phyloP scores from a whole-genome alignment of 2,113 vertebrate species.

The Alouatta palliata region DNA sequence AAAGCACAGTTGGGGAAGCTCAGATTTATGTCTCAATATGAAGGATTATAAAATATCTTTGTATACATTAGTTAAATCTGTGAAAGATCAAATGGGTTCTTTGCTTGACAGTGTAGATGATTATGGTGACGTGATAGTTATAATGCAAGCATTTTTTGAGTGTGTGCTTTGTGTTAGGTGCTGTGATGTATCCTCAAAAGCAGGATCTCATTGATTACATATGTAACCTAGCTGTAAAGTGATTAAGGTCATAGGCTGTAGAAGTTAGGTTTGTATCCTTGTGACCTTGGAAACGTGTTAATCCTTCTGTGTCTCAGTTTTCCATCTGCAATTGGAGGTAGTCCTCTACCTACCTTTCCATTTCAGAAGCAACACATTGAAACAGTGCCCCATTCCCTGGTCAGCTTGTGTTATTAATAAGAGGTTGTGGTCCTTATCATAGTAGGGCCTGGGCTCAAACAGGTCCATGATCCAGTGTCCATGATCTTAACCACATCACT shows the following conservation, averaged over 20 bases:
- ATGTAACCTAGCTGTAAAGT: not conserved
- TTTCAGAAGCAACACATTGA: not conserved
- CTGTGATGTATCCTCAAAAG: not conserved
- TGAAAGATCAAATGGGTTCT: not conserved
- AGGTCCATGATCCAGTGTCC: not conserved
- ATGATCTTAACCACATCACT: not conserved
- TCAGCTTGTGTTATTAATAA: not conserved
- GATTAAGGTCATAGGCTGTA: not conserved
- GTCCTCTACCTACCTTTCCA: not conserved
- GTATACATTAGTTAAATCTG: not conserved
- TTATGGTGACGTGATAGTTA: not conserved
- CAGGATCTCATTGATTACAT: not conserved
- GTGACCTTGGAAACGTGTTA: not conserved
- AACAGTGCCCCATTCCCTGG: not conserved
- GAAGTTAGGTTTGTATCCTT: not conserved
- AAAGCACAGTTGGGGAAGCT: not conserved
- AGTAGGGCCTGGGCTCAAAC: not conserved
- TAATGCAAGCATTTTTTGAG: slow-evolving; percentile 1
- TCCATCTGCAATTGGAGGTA: not conserved
- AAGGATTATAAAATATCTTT: not conserved
- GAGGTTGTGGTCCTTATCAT: not conserved
- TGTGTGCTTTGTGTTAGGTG: not conserved
- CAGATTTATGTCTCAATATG: slow-evolving; percentile 12
- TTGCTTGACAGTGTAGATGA: not conserved
- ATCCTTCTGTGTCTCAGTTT: not conserved